These are phyloP conservation scores for Temnothorax ravouxi DNA, from an alignment of 2,888 invertebrate genomes.

Conservation along the genomic window DNA sequence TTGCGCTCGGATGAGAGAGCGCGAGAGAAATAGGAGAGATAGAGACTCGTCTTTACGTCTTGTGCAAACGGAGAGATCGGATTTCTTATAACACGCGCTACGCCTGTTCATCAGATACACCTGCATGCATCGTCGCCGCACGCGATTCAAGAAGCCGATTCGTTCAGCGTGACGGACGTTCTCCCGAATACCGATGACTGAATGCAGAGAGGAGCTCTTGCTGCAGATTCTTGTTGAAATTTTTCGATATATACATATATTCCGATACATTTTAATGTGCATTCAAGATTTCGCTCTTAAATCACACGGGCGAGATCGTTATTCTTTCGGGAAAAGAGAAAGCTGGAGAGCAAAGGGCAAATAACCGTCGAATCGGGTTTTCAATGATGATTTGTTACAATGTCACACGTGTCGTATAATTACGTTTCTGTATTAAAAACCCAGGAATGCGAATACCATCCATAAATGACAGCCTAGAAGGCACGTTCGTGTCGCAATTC, in stretches of 20 bases:
- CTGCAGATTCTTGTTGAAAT: not conserved
- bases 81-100: constrained; percentile 72
- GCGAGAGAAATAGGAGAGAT: not conserved
- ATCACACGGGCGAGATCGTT: not conserved
- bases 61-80: constrained; percentile 72
- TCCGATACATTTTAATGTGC: not conserved
- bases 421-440: not conserved
- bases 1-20: not conserved
- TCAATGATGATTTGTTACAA: not conserved
- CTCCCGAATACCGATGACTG: constrained; percentile 27
- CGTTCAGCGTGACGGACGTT: constrained; percentile 38
- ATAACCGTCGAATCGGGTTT: not conserved
- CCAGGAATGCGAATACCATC: not conserved
- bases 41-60: constrained; percentile 19
- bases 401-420: not conserved
- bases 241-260: not conserved
- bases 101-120: constrained; percentile 40
- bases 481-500: not conserved
- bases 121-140: constrained; percentile 52
- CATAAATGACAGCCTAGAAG: not conserved
- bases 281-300: constrained; percentile 26
- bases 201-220: not conserved
- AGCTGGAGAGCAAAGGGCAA: not conserved
- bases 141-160: constrained; percentile 44
- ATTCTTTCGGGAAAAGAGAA: constrained; percentile 8